Conservation (phyloP, 2,113 vertebrate species). For the Datnioides undecimradiatus region DNA sequence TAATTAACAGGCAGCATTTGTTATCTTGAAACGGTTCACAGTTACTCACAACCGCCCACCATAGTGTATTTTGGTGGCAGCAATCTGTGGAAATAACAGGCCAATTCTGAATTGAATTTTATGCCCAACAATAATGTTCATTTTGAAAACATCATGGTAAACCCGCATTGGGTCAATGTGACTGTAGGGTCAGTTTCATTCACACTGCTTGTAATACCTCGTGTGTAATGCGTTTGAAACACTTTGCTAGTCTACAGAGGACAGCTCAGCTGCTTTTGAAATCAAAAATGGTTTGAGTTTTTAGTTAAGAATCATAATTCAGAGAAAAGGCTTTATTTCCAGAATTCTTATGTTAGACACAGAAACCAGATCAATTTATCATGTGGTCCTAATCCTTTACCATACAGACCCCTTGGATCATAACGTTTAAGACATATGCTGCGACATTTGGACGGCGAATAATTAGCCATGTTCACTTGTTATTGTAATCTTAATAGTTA, state of each 20-base stretch:
- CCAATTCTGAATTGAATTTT: background rate
- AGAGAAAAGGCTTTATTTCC: too few relatives aligned
- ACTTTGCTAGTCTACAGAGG: background rate
- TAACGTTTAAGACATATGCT: too few relatives aligned
- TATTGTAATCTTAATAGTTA: background rate
- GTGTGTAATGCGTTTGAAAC: background rate
- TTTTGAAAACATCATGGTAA: too few relatives aligned
- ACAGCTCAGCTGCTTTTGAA: background rate
- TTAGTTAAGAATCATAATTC: too few relatives aligned
- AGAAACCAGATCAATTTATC: too few relatives aligned
- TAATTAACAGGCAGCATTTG: background rate
- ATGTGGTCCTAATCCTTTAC: too few relatives aligned
- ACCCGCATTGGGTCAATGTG: background rate
- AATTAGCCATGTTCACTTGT: background rate
- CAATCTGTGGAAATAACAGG: slow-evolving; percentile 6
- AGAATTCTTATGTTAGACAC: too few relatives aligned
- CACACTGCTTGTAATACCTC: background rate
- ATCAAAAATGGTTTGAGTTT: too few relatives aligned
- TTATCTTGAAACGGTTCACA: slow-evolving; percentile 9
- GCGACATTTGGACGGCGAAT: background rate
- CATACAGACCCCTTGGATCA: too few relatives aligned
- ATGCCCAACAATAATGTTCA: background rate
- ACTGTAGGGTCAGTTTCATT: background rate
- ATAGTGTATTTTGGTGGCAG: background rate
- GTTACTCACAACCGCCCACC: slow-evolving; percentile 24